These are phyloP conservation scores for Microcaecilia unicolor DNA, from an alignment of 2,797 vertebrate species.

Conservation along the genomic window DNA sequence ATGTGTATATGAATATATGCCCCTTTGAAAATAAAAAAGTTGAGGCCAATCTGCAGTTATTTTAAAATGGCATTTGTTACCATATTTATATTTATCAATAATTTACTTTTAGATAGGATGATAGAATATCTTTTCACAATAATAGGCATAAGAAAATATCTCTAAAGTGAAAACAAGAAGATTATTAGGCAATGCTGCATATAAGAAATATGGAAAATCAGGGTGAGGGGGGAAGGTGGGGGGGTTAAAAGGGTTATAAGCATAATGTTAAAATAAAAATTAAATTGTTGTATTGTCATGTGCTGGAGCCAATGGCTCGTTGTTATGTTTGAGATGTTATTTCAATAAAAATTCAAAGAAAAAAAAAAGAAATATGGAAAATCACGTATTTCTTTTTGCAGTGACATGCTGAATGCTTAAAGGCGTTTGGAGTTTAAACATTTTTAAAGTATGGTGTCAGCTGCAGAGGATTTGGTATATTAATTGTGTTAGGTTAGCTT, in stretches of 20 bases:
- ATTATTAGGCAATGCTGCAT: background rate
- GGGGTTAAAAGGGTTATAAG: too few species aligned
- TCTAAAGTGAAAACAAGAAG: background rate
- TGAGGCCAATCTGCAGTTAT: too few species aligned
- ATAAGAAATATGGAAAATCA: background rate
- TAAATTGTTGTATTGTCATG: too few species aligned
- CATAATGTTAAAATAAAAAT: too few species aligned
- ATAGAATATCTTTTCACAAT: constrained; percentile 2
- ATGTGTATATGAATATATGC: background rate
- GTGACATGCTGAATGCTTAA: background rate
- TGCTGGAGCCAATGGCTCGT: too few species aligned
- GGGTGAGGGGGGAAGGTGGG: too few species aligned
- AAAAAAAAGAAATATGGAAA: background rate
- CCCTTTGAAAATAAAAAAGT: too few species aligned
- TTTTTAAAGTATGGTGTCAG: too few species aligned
- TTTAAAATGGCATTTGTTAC: background rate
- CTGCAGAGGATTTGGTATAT: too few species aligned
- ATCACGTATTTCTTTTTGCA: background rate
- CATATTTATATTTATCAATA: constrained; percentile 3
- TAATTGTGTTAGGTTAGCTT: too few species aligned
- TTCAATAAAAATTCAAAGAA: too few species aligned
- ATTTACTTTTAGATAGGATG: background rate
- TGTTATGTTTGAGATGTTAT: too few species aligned
- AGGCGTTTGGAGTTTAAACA: background rate
- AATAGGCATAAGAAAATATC: background rate